These are phyloP conservation scores for Eutolmus rufibarbis DNA, from an alignment of 2,888 invertebrate genomes.

Conservation along the genomic window DNA sequence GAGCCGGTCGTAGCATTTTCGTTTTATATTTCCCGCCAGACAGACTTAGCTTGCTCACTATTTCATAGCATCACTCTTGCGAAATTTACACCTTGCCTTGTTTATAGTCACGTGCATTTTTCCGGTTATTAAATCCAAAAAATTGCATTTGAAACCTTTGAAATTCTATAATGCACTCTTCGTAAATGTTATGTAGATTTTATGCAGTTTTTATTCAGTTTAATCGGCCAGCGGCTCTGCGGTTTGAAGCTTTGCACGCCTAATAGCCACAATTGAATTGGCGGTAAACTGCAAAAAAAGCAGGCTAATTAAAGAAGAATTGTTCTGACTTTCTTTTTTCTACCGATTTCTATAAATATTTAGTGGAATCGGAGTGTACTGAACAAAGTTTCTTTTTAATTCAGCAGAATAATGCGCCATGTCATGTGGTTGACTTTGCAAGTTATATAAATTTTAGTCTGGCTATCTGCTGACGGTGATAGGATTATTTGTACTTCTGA, in stretches of 20 bases:
- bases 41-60: neutral
- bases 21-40: neutral
- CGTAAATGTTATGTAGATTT: neutral
- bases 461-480: neutral
- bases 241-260: neutral
- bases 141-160: neutral
- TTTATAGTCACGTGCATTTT: neutral
- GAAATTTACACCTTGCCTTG: neutral
- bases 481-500: neutral
- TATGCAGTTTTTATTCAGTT: neutral
- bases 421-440: neutral
- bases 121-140: neutral
- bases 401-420: neutral
- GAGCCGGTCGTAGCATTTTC: neutral
- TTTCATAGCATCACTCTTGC: neutral
- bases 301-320: neutral
- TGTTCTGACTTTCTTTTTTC: neutral
- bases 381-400: neutral
- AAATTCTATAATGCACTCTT: neutral
- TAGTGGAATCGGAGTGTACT: neutral
- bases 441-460: neutral
- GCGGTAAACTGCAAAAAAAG: neutral
- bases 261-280: neutral
- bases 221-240: neutral
- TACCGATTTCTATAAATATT: neutral